Conservation (phyloP, 2,888 invertebrate genomes). For the Mesorhabditis sp. region DNA sequence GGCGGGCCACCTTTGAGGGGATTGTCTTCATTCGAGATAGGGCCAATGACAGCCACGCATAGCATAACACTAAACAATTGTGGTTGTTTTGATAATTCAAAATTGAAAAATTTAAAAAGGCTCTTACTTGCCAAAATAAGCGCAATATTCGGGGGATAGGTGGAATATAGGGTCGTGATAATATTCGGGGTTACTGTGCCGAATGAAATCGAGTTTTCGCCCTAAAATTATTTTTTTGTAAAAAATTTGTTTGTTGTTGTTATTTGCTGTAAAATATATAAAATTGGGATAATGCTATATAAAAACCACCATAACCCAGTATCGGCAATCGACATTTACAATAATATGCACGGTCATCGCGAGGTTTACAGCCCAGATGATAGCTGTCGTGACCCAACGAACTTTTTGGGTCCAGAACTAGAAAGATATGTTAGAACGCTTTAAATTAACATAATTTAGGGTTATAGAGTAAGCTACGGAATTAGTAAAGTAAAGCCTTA, state of each 20-base stretch:
- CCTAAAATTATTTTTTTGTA: neutral
- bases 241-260: no score
- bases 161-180: neutral
- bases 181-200: slow-evolving; percentile 4
- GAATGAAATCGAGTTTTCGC: slow-evolving; percentile 4
- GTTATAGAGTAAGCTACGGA: neutral
- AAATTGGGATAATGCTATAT: neutral
- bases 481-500: neutral
- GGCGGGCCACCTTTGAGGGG: neutral
- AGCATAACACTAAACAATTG: neutral
- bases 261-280: no score
- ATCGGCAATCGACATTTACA: neutral
- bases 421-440: no score
- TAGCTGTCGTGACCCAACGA: neutral
- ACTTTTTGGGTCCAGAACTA: neutral
- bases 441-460: no score
- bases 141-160: neutral
- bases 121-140: neutral
- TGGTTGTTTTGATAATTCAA: no score
- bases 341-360: neutral
- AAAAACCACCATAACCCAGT: neutral
- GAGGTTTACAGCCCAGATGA: neutral
- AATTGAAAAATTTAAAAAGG: no score
- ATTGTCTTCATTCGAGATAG: neutral
- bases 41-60: neutral